Evolutionary conservation across 2,888 invertebrate species (phyloP).

Genomic region (Orthosia gracilis): DNA sequence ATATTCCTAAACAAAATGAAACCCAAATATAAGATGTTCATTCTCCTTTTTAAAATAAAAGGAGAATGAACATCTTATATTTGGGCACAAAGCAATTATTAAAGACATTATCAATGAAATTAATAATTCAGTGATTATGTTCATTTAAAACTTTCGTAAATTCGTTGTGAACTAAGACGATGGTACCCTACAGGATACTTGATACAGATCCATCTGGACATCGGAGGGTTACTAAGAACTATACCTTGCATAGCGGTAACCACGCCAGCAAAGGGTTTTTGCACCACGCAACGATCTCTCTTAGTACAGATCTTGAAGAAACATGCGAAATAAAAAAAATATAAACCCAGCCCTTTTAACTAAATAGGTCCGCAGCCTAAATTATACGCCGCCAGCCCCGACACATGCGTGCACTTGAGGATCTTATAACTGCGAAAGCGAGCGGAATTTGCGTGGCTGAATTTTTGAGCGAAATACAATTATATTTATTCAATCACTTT

Average conservation of each 20-base stretch:
- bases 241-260: conserved; percentile 36
- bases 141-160: conserved; percentile 49
- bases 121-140: conserved; percentile 59
- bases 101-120: not conserved
- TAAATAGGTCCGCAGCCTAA: too few species aligned
- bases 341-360: not conserved
- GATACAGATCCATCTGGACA: conserved; percentile 66
- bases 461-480: too few species aligned
- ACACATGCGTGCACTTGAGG: too few species aligned
- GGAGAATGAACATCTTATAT: too few species aligned
- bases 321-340: not conserved
- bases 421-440: too few species aligned
- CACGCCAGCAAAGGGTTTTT: conserved; percentile 30
- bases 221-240: conserved; percentile 26
- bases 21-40: not conserved
- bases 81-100: not conserved
- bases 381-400: too few species aligned
- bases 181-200: conserved; percentile 53
- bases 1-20: conserved; percentile 10
- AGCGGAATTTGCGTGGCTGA: too few species aligned
- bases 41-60: too few species aligned
- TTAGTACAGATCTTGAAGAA: conserved; percentile 20
- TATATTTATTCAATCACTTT: too few species aligned
- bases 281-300: conserved; percentile 20
- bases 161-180: conserved; percentile 52